A percentile compares a stretch with the other conserved stretches of the same genome.
Evolutionary conservation across 1,140 invertebrate species (phyloP).

Genomic region (Drosophila kikkawai): DNA sequence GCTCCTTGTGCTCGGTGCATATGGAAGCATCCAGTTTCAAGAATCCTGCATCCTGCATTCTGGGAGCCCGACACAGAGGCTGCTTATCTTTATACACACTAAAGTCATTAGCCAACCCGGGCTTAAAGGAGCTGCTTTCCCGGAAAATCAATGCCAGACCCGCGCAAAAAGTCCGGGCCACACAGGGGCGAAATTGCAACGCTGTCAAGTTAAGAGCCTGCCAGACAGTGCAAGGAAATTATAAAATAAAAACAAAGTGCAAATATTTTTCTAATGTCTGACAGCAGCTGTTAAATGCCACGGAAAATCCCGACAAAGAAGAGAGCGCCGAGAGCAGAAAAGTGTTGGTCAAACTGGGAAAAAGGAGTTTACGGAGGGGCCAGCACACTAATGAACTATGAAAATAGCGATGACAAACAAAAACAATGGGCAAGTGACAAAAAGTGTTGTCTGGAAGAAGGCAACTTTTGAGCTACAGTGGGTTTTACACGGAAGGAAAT

Average conservation of each 20-base stretch:
- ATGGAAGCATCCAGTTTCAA: constrained; percentile 27
- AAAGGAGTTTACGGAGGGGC: constrained; percentile 1
- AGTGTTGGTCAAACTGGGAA: constrained; percentile 21
- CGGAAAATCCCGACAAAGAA: constrained; percentile 35
- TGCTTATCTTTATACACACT: constrained; percentile 76
- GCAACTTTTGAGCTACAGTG: constrained; percentile 28
- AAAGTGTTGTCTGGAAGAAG: constrained; percentile 18
- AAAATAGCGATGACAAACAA: constrained; percentile 60
- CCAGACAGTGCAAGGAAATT: constrained; percentile 57
- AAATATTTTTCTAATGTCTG: constrained; percentile 81
- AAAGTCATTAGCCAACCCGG: constrained; percentile 72
- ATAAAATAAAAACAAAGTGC: constrained; percentile 64
- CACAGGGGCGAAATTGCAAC: constrained; percentile 29
- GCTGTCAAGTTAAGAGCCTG: constrained; percentile 51
- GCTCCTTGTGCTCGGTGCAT: constrained; percentile 29
- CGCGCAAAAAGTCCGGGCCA: constrained; percentile 6
- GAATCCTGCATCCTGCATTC: constrained; percentile 26
- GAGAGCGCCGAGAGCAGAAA: constrained; percentile 1
- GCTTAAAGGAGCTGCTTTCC: constrained; percentile 57
- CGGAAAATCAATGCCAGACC: constrained; percentile 57
- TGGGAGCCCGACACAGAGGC: constrained; percentile 19
- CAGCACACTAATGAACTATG: constrained; percentile 70
- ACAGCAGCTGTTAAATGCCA: constrained; percentile 58
- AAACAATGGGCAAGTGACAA: constrained; percentile 37
- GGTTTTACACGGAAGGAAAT: neutral